These are phyloP conservation scores for Diabrotica balteata DNA, from an alignment of 2,888 invertebrate species.

Conservation along the genomic window DNA sequence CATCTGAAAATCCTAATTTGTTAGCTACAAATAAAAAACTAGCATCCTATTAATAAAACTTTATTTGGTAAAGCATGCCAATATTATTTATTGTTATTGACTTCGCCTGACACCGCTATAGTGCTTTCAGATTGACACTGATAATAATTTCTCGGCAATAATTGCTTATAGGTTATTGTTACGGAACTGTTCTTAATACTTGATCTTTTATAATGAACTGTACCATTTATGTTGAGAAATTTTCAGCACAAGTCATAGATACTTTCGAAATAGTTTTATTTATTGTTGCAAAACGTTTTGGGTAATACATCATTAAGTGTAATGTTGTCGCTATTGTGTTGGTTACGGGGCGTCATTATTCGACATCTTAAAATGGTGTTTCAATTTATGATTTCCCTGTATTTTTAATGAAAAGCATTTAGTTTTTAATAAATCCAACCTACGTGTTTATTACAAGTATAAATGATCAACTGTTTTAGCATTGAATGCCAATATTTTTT, in stretches of 20 bases:
- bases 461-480: too few species aligned
- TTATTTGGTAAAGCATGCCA: slow-evolving; percentile 24
- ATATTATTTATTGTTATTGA: slow-evolving; percentile 23
- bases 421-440: too few species aligned
- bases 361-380: too few species aligned
- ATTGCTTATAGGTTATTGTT: slow-evolving; percentile 25
- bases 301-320: too few species aligned
- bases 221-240: neutral
- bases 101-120: slow-evolving; percentile 10
- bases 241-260: neutral
- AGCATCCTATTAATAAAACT: slow-evolving; percentile 15
- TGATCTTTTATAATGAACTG: slow-evolving; percentile 8
- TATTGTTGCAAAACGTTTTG: too few species aligned
- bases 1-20: slow-evolving; percentile 9
- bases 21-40: slow-evolving; percentile 11
- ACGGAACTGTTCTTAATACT: slow-evolving; percentile 13
- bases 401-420: too few species aligned
- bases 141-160: slow-evolving; percentile 23
- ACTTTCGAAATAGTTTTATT: neutral
- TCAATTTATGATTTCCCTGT: too few species aligned
- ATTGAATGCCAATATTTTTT: too few species aligned
- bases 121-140: slow-evolving; percentile 18
- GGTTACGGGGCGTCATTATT: too few species aligned
- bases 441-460: too few species aligned
- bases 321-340: too few species aligned